phyloP scores from a whole-genome alignment of 1,140 invertebrate species.

The Sinonovacula constricta region DNA sequence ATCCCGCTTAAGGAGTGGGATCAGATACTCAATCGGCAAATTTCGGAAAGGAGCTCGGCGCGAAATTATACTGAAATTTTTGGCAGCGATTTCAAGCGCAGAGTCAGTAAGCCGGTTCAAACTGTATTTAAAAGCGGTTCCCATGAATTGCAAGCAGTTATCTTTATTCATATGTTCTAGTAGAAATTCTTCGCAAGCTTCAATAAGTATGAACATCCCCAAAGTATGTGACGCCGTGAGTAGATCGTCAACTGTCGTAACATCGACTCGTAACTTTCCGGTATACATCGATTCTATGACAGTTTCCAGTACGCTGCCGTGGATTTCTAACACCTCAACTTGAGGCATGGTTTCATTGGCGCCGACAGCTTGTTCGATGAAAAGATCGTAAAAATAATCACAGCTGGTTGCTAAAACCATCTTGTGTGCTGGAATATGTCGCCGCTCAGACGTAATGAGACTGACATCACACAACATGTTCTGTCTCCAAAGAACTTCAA shows the following conservation, averaged over 20 bases:
- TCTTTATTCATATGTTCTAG: constrained; percentile 47
- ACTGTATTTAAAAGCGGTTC: constrained; percentile 52
- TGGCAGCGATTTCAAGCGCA: constrained; percentile 52
- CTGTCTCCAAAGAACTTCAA: constrained; percentile 65
- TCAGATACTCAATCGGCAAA: constrained; percentile 53
- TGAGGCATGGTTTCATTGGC: neutral
- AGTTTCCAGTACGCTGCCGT: constrained; percentile 35
- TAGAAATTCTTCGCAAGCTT: constrained; percentile 63
- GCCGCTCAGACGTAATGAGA: constrained; percentile 45
- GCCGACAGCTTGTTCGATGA: constrained; percentile 45
- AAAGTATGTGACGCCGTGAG: constrained; percentile 52
- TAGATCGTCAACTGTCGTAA: constrained; percentile 51
- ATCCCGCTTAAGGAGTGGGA: constrained; percentile 56
- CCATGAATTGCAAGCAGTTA: constrained; percentile 59
- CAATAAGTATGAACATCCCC: constrained; percentile 56
- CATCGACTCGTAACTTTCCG: constrained; percentile 52
- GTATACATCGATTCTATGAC: constrained; percentile 65
- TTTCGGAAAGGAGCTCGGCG: constrained; percentile 52
- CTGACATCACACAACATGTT: constrained; percentile 60
- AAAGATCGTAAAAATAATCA: constrained; percentile 66
- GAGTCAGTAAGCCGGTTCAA: constrained; percentile 49
- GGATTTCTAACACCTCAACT: constrained; percentile 48
- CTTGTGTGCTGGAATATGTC: constrained; percentile 55
- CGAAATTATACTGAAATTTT: constrained; percentile 54
- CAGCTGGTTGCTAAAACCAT: constrained; percentile 60